phyloP scores from a whole-genome alignment of 1,140 invertebrate genomes.

The Dendroctonus ponderosae region DNA sequence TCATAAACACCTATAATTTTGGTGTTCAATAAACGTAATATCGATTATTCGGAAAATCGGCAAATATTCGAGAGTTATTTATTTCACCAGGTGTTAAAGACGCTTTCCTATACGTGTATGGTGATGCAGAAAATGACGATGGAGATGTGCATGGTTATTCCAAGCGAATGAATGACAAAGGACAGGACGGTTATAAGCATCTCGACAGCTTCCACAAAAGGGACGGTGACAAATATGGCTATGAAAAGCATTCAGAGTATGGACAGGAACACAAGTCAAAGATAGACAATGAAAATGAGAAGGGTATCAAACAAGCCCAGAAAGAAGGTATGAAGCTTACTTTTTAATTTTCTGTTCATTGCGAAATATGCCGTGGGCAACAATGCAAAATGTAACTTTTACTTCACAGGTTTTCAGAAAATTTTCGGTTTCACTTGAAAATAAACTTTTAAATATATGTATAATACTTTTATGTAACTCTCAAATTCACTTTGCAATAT shows the following conservation, averaged over 20 bases:
- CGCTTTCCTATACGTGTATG: constrained; percentile 44
- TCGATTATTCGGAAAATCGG: neutral
- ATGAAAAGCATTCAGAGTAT: constrained; percentile 63
- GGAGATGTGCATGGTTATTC: constrained; percentile 67
- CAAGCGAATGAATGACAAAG: constrained; percentile 61
- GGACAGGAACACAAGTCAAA: constrained; percentile 54
- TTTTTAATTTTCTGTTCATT: no score
- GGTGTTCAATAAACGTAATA: neutral
- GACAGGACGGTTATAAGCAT: constrained; percentile 68
- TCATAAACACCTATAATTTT: neutral
- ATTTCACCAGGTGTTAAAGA: constrained; percentile 39
- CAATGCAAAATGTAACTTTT: no score
- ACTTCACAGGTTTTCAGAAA: no score
- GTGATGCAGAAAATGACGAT: constrained; percentile 39
- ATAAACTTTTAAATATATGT: no score
- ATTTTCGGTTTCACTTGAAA: no score
- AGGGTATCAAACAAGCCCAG: constrained; percentile 25
- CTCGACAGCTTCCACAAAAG: constrained; percentile 71
- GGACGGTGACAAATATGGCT: constrained; percentile 67
- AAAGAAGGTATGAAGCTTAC: constrained; percentile 23
- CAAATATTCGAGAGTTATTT: neutral
- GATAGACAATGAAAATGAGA: constrained; percentile 36
- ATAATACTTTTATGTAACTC: no score
- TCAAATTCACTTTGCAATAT: no score
- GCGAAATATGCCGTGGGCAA: no score